Evolutionary conservation across 2,113 vertebrate genomes (phyloP).

Genomic region (Grammomys surdaster): DNA sequence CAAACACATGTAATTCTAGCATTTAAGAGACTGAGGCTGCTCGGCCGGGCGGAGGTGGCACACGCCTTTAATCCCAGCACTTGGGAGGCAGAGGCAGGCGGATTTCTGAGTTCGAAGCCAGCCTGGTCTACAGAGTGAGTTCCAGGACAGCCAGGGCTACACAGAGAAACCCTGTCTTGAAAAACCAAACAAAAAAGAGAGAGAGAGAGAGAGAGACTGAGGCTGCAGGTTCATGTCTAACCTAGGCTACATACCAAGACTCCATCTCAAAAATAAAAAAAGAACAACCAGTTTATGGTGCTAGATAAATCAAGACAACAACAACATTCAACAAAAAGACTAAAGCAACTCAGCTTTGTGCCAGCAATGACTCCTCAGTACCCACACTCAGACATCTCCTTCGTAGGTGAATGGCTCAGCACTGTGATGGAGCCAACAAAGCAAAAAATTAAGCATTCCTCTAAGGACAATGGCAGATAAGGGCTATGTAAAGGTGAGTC

Average conservation of each 20-base stretch:
- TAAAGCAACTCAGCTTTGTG: not conserved
- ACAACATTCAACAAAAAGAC: slow-evolving; percentile 10
- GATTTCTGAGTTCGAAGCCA: too few relatives aligned
- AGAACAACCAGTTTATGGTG: not conserved
- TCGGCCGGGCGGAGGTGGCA: too few relatives aligned
- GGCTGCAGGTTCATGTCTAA: not conserved
- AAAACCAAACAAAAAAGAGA: too few relatives aligned
- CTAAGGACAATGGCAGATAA: not conserved
- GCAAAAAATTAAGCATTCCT: not conserved
- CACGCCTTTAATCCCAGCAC: too few relatives aligned
- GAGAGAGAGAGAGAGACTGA: not conserved
- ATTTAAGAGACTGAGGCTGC: not conserved
- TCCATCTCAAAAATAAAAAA: not conserved
- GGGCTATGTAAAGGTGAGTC: not conserved
- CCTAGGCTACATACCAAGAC: not conserved
- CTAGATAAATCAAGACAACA: slow-evolving; percentile 17
- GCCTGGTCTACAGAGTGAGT: too few relatives aligned
- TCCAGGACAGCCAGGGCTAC: too few relatives aligned
- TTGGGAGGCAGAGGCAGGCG: too few relatives aligned
- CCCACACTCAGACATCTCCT: not conserved
- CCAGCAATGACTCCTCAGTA: not conserved
- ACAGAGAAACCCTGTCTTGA: too few relatives aligned
- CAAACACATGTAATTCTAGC: not conserved
- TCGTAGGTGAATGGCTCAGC: not conserved
- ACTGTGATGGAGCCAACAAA: not conserved